Percentiles rank a stretch among this genome's conserved stretches.
These are phyloP conservation scores for Bombus cullumanus DNA, from an alignment of 1,140 invertebrate genomes.

Conservation along the genomic window DNA sequence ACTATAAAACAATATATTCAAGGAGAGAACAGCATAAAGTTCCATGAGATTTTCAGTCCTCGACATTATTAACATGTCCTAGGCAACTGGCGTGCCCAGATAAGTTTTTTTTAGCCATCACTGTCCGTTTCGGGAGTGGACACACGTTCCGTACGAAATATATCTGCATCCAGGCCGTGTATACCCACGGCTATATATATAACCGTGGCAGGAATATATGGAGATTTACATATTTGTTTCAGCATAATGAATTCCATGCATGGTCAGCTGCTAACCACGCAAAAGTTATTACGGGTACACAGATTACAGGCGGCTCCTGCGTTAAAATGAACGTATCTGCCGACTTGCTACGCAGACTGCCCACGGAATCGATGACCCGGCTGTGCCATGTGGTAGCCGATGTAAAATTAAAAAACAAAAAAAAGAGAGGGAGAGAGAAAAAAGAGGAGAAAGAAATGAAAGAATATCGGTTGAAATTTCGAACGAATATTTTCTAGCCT, in stretches of 20 bases:
- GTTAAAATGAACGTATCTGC: constrained; percentile 57
- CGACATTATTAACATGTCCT: constrained; percentile 50
- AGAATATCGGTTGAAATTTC: not conserved
- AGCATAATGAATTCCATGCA: constrained; percentile 70
- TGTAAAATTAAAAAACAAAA: constrained; percentile 17
- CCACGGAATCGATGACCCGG: constrained; percentile 41
- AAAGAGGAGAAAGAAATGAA: not conserved
- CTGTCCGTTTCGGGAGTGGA: constrained; percentile 20
- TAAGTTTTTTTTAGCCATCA: constrained; percentile 55
- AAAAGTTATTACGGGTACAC: constrained; percentile 70
- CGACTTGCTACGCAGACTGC: constrained; percentile 57
- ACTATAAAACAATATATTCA: not conserved
- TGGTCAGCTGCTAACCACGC: constrained; percentile 71
- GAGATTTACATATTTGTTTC: constrained; percentile 71
- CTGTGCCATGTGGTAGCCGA: constrained; percentile 29
- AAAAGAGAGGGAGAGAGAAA: not conserved
- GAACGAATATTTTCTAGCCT: not conserved
- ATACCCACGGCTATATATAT: constrained; percentile 6
- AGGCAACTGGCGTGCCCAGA: constrained; percentile 38
- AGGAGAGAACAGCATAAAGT: not conserved
- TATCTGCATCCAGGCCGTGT: constrained; percentile 31
- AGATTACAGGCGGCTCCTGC: constrained; percentile 61
- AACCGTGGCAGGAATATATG: constrained; percentile 51
- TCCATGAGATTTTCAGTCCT: constrained; percentile 13
- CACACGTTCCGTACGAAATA: constrained; percentile 37